Evolutionary conservation across 2,797 vertebrate species (phyloP), one percentile per base, ranked within the genome.

Genomic region (Pseudomugil tenellus): DNA sequence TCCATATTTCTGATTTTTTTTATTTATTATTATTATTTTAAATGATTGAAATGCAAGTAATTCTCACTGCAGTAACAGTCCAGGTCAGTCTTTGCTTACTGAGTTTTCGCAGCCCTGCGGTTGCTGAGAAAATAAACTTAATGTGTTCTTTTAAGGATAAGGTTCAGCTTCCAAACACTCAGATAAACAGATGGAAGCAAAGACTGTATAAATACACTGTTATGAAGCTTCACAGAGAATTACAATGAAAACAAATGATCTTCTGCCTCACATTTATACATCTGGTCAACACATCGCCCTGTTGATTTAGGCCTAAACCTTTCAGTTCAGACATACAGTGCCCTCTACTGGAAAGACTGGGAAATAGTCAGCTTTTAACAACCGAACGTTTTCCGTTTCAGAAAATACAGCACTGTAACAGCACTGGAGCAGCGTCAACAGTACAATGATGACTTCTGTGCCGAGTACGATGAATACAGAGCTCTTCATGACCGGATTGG

Each of bases 391-490:
- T 25, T 41, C 19, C 34, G 34, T 67, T 46, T 35, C 37, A 97
- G 96, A 88, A 95, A 94, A 84, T 96, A 96, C 86, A 86, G 55
- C 35, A 53, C 87, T 65, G 91, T 96, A 79, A 88, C 79, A 58
- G 93, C 86, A 4, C 67, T 72, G n/a, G 95, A 95, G 65, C 95
- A 95, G 87, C 87, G 89, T 3, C 92, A 92, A 23, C 90, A 92
- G 77, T 96, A 96, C 29, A 91, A 95, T 68, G 93, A 95, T 13
- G 96, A 96, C 62, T 97, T 98, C 84, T 93, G 94, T 43, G 90
- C 93, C 0, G 96, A 96, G 80, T 96, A 96, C 12, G 83, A 91
- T 0, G 94, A 96, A 86, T 96, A 96, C 81, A 86, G 91, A 35
- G 81, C 87, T 32, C 94, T 96, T 53, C 95, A 96, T 16, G 70